These are phyloP conservation scores for Ostrea edulis DNA, from an alignment of 1,140 invertebrate genomes.

Conservation along the genomic window DNA sequence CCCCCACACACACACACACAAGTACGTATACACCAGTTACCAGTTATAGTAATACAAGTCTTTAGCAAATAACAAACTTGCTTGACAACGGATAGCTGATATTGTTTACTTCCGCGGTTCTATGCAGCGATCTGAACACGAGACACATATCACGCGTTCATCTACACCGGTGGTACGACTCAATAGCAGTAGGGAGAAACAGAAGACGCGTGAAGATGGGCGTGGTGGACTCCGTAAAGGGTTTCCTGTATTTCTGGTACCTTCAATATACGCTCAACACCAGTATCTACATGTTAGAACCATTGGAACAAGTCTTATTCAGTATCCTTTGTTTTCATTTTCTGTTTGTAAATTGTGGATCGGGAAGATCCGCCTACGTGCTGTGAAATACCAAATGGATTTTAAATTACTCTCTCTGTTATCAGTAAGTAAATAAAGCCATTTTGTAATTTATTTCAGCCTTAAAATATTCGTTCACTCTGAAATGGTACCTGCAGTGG, in stretches of 20 bases:
- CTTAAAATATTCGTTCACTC: no score
- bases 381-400: background rate
- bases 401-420: background rate
- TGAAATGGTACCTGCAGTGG: no score
- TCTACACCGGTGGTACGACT: background rate
- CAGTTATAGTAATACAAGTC: background rate
- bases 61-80: background rate
- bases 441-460: background rate
- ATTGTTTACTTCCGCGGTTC: background rate
- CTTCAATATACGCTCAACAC: constrained; percentile 52
- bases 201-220: background rate
- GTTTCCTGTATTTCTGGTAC: constrained; percentile 50
- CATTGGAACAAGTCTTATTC: constrained; percentile 47
- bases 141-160: background rate
- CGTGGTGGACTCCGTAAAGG: constrained; percentile 16
- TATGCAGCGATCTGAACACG: background rate
- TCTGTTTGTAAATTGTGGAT: background rate
- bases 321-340: constrained; percentile 51
- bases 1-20: background rate
- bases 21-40: background rate
- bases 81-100: background rate
- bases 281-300: constrained; percentile 56
- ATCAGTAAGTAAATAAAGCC: background rate
- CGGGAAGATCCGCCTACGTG: background rate
- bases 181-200: background rate